Conservation (phyloP, 92 coral and sea anemone genomes). For the Palythoa heliodiscus region DNA sequence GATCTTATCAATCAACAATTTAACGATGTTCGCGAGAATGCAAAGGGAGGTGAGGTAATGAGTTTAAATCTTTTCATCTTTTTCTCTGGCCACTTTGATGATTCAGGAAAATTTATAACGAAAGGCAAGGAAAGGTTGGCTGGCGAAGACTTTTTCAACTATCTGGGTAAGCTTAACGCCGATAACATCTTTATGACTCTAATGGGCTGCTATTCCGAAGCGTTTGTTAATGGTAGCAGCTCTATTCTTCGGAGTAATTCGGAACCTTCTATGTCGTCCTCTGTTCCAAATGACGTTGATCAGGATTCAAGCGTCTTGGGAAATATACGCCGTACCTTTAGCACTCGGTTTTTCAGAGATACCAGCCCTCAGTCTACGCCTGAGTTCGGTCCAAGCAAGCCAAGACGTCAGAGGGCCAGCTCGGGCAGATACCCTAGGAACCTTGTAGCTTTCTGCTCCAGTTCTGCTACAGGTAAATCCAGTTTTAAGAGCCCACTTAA, state of each 20-base stretch:
- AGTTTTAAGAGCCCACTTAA: neutral
- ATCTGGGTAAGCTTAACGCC: neutral
- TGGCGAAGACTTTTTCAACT: slow-evolving; percentile 3
- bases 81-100: slow-evolving; percentile 16
- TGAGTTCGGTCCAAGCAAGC: neutral
- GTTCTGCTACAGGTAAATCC: neutral
- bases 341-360: neutral
- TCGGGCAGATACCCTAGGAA: neutral
- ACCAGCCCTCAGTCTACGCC: neutral
- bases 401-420: neutral
- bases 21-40: slow-evolving; percentile 5
- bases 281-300: neutral
- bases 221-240: neutral
- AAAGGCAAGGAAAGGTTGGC: neutral
- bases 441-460: slow-evolving; percentile 10
- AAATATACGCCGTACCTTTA: neutral
- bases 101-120: neutral
- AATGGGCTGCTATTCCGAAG: slow-evolving; percentile 31
- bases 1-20: neutral
- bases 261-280: neutral
- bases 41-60: neutral
- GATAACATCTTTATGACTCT: slow-evolving; percentile 9
- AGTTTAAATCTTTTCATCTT: slow-evolving; percentile 10
- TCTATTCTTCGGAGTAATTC: neutral
- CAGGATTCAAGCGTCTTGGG: neutral